Evolutionary conservation across 2,797 vertebrate species (phyloP).

Genomic region (Pygocentrus nattereri): DNA sequence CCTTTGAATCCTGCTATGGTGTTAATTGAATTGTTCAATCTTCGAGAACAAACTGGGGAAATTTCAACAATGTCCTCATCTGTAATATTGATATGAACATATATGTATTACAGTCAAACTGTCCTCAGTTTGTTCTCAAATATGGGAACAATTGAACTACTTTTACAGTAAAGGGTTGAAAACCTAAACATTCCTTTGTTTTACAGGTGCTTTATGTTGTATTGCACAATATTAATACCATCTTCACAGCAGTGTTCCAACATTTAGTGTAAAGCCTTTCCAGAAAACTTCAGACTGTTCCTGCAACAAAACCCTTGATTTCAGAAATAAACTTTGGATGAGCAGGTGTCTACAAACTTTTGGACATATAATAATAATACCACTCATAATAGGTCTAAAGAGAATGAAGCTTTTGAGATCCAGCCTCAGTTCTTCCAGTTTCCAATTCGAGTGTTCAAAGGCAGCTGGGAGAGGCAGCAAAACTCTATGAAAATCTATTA

Average conservation of each 20-base stretch:
- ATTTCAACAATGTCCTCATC: too few species aligned
- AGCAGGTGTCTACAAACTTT: neutral
- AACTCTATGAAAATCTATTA: slow-evolving; percentile 33
- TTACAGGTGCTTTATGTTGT: too few species aligned
- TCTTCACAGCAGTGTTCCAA: neutral
- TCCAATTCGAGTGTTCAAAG: neutral
- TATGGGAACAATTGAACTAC: too few species aligned
- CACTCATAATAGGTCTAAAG: neutral
- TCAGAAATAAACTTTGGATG: neutral
- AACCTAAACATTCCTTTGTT: too few species aligned
- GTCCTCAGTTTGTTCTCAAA: too few species aligned
- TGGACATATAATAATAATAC: neutral
- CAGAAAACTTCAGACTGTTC: neutral
- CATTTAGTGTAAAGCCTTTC: neutral
- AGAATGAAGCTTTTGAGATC: neutral
- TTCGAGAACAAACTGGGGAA: too few species aligned
- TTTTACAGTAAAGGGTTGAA: too few species aligned
- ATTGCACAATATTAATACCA: too few species aligned
- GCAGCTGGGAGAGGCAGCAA: slow-evolving; percentile 10
- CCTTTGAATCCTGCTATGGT: too few species aligned
- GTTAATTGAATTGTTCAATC: too few species aligned
- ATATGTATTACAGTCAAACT: too few species aligned
- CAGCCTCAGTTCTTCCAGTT: slow-evolving; percentile 2
- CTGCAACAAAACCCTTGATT: neutral
- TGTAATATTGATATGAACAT: too few species aligned